Percentiles rank a stretch among this genome's conserved stretches.
phyloP scores from a whole-genome alignment of 2,797 vertebrate species.

The Microctenopoma stevenorrisi region DNA sequence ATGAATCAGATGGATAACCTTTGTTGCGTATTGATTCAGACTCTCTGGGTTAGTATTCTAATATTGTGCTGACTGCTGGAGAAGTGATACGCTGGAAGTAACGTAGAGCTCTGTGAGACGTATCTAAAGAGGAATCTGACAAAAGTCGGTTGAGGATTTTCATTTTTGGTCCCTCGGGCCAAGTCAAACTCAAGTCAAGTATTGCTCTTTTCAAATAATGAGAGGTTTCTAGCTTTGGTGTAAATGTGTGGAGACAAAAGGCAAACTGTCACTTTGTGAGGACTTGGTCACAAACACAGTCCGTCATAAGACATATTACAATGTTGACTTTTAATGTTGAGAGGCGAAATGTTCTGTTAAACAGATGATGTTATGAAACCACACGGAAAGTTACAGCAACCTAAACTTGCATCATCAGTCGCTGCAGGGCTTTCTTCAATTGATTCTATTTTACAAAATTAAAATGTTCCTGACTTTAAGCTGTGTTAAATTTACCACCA shows the following conservation, averaged over 20 bases:
- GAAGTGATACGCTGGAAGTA: constrained; percentile 28
- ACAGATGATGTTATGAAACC: too few species aligned
- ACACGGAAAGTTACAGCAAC: too few species aligned
- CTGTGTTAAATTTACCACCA: constrained; percentile 21
- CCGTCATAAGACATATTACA: too few species aligned
- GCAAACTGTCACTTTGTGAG: too few species aligned
- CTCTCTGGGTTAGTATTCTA: constrained; percentile 30
- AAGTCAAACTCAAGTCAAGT: not conserved
- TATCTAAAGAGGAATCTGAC: not conserved
- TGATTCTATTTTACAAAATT: not conserved
- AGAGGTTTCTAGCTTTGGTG: not conserved
- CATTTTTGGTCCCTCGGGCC: not conserved
- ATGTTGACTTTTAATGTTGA: too few species aligned
- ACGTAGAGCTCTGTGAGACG: not conserved
- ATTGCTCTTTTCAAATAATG: not conserved
- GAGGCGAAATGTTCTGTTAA: too few species aligned
- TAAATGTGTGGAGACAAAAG: too few species aligned
- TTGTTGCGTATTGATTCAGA: constrained; percentile 52
- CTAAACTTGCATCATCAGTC: not conserved
- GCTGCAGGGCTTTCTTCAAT: not conserved
- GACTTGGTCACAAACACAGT: too few species aligned
- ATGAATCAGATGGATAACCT: constrained; percentile 48
- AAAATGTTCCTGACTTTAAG: constrained; percentile 10
- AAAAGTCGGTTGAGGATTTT: not conserved
- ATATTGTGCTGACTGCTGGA: constrained; percentile 38